Evolutionary conservation across 2,888 invertebrate genomes (phyloP), one percentile per base, ranked within the genome.

Genomic region (Acrobasis consociella): DNA sequence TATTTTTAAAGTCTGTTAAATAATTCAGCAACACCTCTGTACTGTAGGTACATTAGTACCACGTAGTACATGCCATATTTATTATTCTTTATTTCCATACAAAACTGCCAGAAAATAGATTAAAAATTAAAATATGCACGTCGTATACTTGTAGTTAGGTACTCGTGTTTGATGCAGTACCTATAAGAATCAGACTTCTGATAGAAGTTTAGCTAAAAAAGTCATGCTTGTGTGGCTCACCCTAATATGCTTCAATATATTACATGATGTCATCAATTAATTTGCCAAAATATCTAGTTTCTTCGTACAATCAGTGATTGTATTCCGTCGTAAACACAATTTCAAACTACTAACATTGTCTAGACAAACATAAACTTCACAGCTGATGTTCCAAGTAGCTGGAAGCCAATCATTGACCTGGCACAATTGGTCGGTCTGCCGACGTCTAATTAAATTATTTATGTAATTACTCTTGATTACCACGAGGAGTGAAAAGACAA

Each of bases 401-500:
- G 46, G 60, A 69, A 69, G 68, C 64, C 59, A 67, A 65, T 65
- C 51, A 66, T 70, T 72, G 63, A 62, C 42, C 37, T 49, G 58
- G 67, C 62, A 61, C 71, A 78, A 79, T 81, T 80, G 72, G 69
- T 66, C 68, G 64, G 72, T 56, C 72, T 72, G 75, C 72, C 73
- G 73, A 72, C 65, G 71, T 22, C 61, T 75, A 80, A 82, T 82
- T 82, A 80, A 79, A 78, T 69, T 72, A 70, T 77, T 78, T 69
- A 76, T 69, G 64, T 72, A 73, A 73, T 70, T 67, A 65, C 65
- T 65, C 64, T 55, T 62, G 58, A 63, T 67, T 67, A 64, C 66
- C 58, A 59, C 53, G 17, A 16, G 51, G 65, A 64, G 64, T 65
- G 38, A 15, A 65, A 66, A 56, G 22, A 64, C 46, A 62, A n/a